Evolutionary conservation across 2,888 invertebrate species (phyloP).

Genomic region (Iphiclides podalirius): DNA sequence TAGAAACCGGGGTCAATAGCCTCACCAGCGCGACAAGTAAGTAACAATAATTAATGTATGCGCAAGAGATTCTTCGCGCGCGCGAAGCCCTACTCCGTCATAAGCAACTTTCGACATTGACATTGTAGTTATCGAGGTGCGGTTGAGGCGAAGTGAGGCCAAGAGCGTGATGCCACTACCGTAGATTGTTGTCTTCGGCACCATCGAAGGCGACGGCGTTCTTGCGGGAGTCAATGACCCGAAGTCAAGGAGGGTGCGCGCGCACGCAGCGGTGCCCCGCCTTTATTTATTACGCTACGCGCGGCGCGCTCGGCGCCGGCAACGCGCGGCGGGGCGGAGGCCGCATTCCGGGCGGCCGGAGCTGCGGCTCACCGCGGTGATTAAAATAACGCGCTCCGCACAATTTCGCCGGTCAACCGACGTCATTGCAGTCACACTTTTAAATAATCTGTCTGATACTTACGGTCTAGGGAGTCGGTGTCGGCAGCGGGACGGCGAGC

Average conservation of each 20-base stretch:
- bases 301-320: slow-evolving; percentile 52
- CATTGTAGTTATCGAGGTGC: slow-evolving; percentile 54
- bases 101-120: slow-evolving; percentile 62
- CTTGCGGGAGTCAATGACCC: slow-evolving; percentile 72
- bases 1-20: slow-evolving; percentile 49
- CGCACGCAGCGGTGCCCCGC: slow-evolving; percentile 78
- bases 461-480: too few relatives aligned
- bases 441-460: slow-evolving; percentile 71
- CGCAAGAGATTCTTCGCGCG: slow-evolving; percentile 25
- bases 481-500: slow-evolving; percentile 47
- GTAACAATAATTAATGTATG: slow-evolving; percentile 25
- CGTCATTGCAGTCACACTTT: slow-evolving; percentile 64
- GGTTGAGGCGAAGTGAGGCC: slow-evolving; percentile 43
- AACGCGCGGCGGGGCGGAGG: slow-evolving; percentile 53
- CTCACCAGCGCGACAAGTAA: slow-evolving; percentile 42
- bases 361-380: slow-evolving; percentile 63
- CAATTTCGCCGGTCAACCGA: slow-evolving; percentile 44
- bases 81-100: slow-evolving; percentile 28
- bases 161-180: slow-evolving; percentile 55
- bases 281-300: slow-evolving; percentile 79
- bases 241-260: slow-evolving; percentile 75
- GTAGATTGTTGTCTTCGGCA: slow-evolving; percentile 62
- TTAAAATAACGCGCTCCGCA: slow-evolving; percentile 68
- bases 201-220: slow-evolving; percentile 46
- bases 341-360: slow-evolving; percentile 71